Conservation (phyloP, 2,113 vertebrate genomes). For the Mystacornis crossleyi region DNA sequence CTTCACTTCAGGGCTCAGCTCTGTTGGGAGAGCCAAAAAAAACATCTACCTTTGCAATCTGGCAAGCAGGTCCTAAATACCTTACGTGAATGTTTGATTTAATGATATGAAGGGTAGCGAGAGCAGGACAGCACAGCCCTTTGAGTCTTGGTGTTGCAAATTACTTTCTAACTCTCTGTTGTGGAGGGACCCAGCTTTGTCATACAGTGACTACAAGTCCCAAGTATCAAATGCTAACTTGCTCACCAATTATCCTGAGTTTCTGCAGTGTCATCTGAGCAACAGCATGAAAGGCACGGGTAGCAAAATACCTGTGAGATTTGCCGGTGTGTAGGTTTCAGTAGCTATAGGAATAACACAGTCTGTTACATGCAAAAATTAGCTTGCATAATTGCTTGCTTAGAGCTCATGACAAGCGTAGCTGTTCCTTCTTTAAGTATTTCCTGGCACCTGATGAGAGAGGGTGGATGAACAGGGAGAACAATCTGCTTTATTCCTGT, state of each 20-base stretch:
- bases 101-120: neutral
- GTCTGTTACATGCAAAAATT: neutral
- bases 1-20: conserved; percentile 55
- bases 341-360: neutral
- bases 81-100: neutral
- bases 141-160: neutral
- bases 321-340: neutral
- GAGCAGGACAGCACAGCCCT: neutral
- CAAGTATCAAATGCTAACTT: neutral
- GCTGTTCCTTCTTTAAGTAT: neutral
- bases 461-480: neutral
- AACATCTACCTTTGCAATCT: conserved; percentile 69
- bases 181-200: neutral
- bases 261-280: neutral
- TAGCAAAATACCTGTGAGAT: neutral
- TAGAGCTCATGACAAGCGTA: neutral
- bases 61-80: conserved; percentile 49
- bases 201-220: neutral
- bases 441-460: neutral
- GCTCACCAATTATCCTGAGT: neutral
- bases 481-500: neutral
- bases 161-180: neutral
- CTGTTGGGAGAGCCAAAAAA: conserved; percentile 49
- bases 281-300: neutral
- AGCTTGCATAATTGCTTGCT: neutral